phyloP scores from a whole-genome alignment of 2,888 invertebrate genomes.

The Thecophora atra region DNA sequence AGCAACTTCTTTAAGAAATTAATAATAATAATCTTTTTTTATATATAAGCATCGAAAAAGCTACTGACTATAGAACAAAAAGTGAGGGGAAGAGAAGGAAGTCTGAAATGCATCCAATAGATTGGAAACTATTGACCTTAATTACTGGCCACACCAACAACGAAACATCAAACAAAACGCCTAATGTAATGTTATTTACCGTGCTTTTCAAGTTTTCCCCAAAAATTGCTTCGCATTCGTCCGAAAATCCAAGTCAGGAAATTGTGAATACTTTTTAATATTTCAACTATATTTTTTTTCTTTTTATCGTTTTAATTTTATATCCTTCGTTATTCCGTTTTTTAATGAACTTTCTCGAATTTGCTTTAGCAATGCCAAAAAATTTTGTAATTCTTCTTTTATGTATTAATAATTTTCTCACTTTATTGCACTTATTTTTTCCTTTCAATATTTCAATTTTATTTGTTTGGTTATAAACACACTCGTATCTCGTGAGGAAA shows the following conservation, averaged over 20 bases:
- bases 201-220: background rate
- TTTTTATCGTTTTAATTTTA: background rate
- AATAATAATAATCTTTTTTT: slow-evolving; percentile 22
- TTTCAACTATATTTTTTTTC: background rate
- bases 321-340: background rate
- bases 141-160: slow-evolving; percentile 21
- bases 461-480: background rate
- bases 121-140: slow-evolving; percentile 37
- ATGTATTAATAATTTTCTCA: slow-evolving; percentile 11
- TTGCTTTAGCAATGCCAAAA: slow-evolving; percentile 17
- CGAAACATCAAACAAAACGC: background rate
- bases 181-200: slow-evolving; percentile 29
- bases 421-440: slow-evolving; percentile 22
- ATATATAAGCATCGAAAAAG: slow-evolving; percentile 7
- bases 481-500: background rate
- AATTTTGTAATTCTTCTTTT: background rate
- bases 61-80: no score
- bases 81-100: background rate
- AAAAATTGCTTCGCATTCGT: background rate
- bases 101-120: background rate
- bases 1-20: background rate
- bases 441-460: slow-evolving; percentile 10
- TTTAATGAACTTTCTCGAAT: slow-evolving; percentile 24
- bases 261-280: background rate
- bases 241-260: background rate